Percentiles rank a stretch among this genome's conserved stretches.
Conservation (phyloP, 2,113 vertebrate species). For the Phrynocephalus versicolor region DNA sequence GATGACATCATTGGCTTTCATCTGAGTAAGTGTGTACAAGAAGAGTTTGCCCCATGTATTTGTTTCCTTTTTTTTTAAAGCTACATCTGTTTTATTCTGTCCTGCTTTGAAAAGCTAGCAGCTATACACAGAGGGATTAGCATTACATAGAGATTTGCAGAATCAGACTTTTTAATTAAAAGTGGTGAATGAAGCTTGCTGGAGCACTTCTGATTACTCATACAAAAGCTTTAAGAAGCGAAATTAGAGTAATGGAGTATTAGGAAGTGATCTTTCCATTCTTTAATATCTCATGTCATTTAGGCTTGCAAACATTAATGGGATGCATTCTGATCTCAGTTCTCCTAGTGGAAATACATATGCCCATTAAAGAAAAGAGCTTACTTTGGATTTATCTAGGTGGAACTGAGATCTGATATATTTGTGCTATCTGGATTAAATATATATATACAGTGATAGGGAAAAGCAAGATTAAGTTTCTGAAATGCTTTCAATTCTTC, state of each 20-base stretch:
- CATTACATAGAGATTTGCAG: slow-evolving; percentile 24
- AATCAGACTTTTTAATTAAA: slow-evolving; percentile 65
- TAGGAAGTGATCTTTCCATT: slow-evolving; percentile 57
- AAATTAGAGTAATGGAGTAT: slow-evolving; percentile 71
- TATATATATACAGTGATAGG: not conserved
- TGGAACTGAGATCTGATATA: not conserved
- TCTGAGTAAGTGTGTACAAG: not conserved
- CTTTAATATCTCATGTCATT: slow-evolving; percentile 50
- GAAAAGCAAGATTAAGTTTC: not conserved
- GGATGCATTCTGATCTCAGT: slow-evolving; percentile 11
- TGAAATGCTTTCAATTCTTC: not conserved
- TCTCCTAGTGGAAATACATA: slow-evolving; percentile 21
- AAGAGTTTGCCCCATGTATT: not conserved
- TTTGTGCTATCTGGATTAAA: not conserved
- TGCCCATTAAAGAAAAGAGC: not conserved
- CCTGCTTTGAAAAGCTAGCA: not conserved
- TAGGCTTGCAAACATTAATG: slow-evolving; percentile 44
- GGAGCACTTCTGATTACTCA: slow-evolving; percentile 62
- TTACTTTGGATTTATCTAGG: not conserved
- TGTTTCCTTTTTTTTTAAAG: not conserved
- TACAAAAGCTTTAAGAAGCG: slow-evolving; percentile 67
- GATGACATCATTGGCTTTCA: not conserved
- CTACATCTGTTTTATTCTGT: not conserved
- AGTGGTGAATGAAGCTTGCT: slow-evolving; percentile 52
- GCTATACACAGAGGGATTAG: slow-evolving; percentile 52